phyloP scores from a whole-genome alignment of 53 echinoderm and acorn worm genomes.

The Hippasteria phrygiana region DNA sequence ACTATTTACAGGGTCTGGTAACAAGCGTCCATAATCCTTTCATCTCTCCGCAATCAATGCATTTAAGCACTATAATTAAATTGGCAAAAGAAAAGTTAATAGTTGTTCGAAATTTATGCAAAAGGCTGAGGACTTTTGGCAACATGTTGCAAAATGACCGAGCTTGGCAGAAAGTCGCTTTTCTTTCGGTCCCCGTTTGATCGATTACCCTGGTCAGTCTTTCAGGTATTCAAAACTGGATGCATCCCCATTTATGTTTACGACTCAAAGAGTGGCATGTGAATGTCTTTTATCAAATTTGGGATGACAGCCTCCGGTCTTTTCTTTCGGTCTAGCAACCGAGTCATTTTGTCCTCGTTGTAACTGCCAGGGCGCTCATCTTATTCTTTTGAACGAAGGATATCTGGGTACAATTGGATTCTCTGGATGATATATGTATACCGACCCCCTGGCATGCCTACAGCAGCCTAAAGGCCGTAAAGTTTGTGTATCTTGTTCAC shows the following conservation, averaged over 20 bases:
- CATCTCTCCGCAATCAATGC: not conserved
- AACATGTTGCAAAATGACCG: conserved; percentile 4
- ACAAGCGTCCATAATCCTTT: not conserved
- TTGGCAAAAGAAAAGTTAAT: too few species aligned
- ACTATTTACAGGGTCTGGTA: not conserved
- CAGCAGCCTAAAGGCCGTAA: not conserved
- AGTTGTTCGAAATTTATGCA: too few species aligned
- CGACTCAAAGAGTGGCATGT: not conserved
- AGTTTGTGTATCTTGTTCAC: not conserved
- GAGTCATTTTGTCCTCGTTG: not conserved
- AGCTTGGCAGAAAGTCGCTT: not conserved
- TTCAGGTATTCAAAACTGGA: not conserved
- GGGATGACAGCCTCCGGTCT: conserved; percentile 3
- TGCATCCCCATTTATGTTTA: not conserved
- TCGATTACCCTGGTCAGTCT: not conserved
- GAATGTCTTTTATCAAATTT: not conserved
- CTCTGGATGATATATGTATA: too few species aligned
- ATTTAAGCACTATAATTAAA: not conserved
- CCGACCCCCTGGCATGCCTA: too few species aligned
- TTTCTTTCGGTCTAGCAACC: not conserved
- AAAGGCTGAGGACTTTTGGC: too few species aligned
- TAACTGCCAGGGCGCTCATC: not conserved
- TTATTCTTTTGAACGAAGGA: too few species aligned
- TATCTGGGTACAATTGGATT: too few species aligned
- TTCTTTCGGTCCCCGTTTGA: not conserved